A percentile compares a stretch with the other conserved stretches of the same genome.
phyloP scores from a whole-genome alignment of 1,140 invertebrate species.

The Globodera ellingtonae region DNA sequence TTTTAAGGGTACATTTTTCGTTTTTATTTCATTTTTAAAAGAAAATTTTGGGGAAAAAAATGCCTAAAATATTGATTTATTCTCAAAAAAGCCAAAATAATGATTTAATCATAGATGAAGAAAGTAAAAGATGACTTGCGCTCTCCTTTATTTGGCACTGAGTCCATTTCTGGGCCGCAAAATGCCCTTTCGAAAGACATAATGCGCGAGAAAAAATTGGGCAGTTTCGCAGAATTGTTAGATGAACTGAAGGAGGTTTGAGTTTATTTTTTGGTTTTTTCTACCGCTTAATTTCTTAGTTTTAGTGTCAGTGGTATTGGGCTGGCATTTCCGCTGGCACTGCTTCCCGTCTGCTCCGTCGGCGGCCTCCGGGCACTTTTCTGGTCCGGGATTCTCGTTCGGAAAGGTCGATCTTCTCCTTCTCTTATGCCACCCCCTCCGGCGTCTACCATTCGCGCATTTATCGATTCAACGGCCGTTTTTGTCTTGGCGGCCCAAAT shows the following conservation, averaged over 20 bases:
- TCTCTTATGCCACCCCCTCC: conserved; percentile 66
- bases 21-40: too few species aligned
- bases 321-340: conserved; percentile 67
- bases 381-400: conserved; percentile 68
- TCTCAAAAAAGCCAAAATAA: too few species aligned
- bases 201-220: background rate
- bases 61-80: too few species aligned
- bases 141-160: too few species aligned
- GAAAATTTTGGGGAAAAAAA: too few species aligned
- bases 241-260: conserved; percentile 29
- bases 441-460: conserved; percentile 39
- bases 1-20: too few species aligned
- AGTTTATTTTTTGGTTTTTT: background rate
- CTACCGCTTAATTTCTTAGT: conserved; percentile 8
- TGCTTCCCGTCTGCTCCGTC: conserved; percentile 66
- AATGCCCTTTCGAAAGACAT: background rate
- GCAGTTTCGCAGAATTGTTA: conserved; percentile 19
- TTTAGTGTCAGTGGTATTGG: conserved; percentile 69
- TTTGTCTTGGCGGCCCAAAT: conserved; percentile 53
- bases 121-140: too few species aligned
- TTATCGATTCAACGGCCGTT: conserved; percentile 38
- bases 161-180: background rate
- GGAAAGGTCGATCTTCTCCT: conserved; percentile 67
- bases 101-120: too few species aligned
- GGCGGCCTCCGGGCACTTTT: conserved; percentile 68